These are phyloP conservation scores for Alosa alosa DNA, from an alignment of 2,113 vertebrate genomes.

Conservation along the genomic window DNA sequence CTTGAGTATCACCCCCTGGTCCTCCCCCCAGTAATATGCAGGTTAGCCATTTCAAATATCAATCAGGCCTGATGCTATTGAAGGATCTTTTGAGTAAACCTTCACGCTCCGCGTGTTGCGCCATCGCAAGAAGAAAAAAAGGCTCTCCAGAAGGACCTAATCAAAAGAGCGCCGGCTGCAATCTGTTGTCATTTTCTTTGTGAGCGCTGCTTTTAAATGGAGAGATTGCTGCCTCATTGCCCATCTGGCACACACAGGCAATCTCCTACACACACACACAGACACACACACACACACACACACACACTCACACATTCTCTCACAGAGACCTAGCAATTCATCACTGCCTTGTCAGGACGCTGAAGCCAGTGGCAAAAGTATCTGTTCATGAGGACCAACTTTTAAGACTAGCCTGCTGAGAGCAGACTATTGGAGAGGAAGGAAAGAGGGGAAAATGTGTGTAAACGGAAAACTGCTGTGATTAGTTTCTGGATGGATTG, in stretches of 20 bases:
- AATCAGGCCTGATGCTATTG: neutral
- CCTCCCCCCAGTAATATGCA: constrained; percentile 10
- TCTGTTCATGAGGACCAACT: neutral
- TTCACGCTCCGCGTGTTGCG: neutral
- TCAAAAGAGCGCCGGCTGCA: constrained; percentile 8
- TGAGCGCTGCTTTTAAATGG: constrained; percentile 26
- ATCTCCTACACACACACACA: neutral
- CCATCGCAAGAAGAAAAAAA: constrained; percentile 15
- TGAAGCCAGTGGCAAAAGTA: neutral
- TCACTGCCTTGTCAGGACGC: neutral
- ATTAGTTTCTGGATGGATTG: neutral
- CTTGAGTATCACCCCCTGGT: neutral
- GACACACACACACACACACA: neutral
- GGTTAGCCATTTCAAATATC: constrained; percentile 6
- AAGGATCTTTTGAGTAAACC: constrained; percentile 3
- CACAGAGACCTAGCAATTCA: neutral
- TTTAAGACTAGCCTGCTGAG: neutral
- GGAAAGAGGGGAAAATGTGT: too few species aligned
- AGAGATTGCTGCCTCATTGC: constrained; percentile 7
- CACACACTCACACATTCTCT: neutral
- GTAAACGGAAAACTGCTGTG: neutral
- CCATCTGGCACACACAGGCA: constrained; percentile 31
- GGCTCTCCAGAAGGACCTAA: constrained; percentile 20
- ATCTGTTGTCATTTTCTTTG: constrained; percentile 35
- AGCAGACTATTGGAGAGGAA: too few species aligned